phyloP scores from a whole-genome alignment of 2,888 invertebrate genomes.

The Cataglyphis rosenhaueri region DNA sequence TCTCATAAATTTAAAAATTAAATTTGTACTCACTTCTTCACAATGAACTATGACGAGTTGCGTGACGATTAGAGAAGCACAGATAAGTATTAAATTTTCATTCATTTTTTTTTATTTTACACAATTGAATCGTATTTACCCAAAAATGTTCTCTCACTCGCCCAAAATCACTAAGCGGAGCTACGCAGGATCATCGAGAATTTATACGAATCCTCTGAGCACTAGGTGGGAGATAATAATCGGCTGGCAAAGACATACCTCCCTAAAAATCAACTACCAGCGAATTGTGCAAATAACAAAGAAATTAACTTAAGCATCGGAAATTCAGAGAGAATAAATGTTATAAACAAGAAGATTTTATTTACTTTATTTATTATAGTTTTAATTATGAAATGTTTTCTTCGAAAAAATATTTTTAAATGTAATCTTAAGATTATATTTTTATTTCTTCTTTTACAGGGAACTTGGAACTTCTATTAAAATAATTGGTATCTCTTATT shows the following conservation, averaged over 20 bases:
- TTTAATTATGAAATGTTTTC: not conserved
- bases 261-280: not conserved
- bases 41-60: constrained; percentile 20
- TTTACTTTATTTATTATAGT: no score
- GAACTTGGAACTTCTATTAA: not conserved
- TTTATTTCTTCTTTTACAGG: not conserved
- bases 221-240: constrained; percentile 36
- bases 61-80: constrained; percentile 20
- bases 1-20: not conserved
- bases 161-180: constrained; percentile 23
- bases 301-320: not conserved
- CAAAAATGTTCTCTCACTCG: constrained; percentile 25
- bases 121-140: not conserved
- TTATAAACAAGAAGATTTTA: not conserved
- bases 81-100: constrained; percentile 20
- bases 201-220: constrained; percentile 49
- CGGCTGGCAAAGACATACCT: not conserved
- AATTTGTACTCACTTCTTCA: constrained; percentile 28
- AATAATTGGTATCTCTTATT: not conserved
- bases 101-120: constrained; percentile 2
- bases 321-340: not conserved
- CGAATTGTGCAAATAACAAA: not conserved
- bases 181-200: constrained; percentile 13
- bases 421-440: not conserved
- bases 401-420: not conserved